Evolutionary conservation across 2,888 invertebrate genomes (phyloP), one percentile per base, ranked within the genome.

Genomic region (Bombylius discolor): DNA sequence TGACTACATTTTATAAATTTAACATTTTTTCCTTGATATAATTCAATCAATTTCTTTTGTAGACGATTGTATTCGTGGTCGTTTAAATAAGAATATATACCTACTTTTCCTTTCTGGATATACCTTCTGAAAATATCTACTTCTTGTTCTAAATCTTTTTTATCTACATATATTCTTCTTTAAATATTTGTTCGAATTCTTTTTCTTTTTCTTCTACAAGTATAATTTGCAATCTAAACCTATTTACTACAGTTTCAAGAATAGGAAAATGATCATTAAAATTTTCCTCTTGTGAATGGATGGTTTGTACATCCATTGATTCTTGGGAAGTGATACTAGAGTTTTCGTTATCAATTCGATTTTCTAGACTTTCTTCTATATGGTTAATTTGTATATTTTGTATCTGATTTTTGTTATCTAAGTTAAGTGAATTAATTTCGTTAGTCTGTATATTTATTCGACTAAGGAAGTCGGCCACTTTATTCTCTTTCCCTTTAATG

Each of bases 191-290:
- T 53, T 50, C 23, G 51, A 49, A 23, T 57, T n/a, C n/a, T n/a
- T n/a, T n/a, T n/a, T n/a, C n/a, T n/a, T n/a, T n/a, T n/a, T n/a
- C n/a, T n/a, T n/a, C n/a, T n/a, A n/a, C n/a, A n/a, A n/a, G n/a
- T n/a, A n/a, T n/a, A n/a, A n/a, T n/a, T n/a, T n/a, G n/a, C n/a
- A n/a, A n/a, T n/a, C n/a, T n/a, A n/a, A n/a, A n/a, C n/a, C n/a
- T n/a, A n/a, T n/a, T 53, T 5, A 57, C 53, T 9, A 53, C 53
- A 32, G 53, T 57, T 12, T 57, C 57, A 4, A 57, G 47, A 6
- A 49, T 23, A 5, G 53, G 57, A 36, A 53, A 49, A 39, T 53
- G 56, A 34, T 54, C 47, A 36, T 47, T 47, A 4, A 53, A 23
- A 8, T 53, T 6, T 12, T 56, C 48, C n/a, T 52, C 52, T 45